Conservation (phyloP, 1,140 invertebrate species). For the Metaphire vulgaris region DNA sequence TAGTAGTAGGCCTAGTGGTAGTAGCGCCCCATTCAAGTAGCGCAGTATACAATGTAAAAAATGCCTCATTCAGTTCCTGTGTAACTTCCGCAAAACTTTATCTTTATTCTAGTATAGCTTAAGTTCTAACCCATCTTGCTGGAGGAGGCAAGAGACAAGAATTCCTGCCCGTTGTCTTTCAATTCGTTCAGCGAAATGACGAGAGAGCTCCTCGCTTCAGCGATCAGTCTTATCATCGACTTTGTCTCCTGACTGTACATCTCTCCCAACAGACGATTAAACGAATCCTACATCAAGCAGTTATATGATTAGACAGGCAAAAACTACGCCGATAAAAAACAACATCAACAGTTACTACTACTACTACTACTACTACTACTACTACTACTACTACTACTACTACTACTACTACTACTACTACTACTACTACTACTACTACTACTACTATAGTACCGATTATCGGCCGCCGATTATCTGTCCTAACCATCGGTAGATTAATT, state of each 20-base stretch:
- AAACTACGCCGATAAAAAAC: too few relatives aligned
- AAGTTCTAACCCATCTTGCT: neutral
- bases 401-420: constrained; percentile 3
- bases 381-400: constrained; percentile 2
- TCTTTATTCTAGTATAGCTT: neutral
- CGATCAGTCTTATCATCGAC: neutral
- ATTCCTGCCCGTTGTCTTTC: neutral
- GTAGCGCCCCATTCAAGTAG: too few relatives aligned
- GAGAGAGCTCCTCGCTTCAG: neutral
- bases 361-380: neutral
- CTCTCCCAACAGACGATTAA: neutral
- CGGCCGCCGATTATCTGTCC: too few relatives aligned
- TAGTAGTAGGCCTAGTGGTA: neutral
- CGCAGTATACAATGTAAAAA: too few relatives aligned
- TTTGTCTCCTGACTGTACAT: neutral
- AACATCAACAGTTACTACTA: too few relatives aligned
- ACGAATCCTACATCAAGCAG: neutral
- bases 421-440: neutral
- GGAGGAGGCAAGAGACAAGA: neutral
- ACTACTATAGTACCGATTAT: too few relatives aligned
- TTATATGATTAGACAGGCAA: too few relatives aligned
- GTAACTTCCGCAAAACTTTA: too few relatives aligned
- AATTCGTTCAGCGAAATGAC: neutral
- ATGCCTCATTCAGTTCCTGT: too few relatives aligned
- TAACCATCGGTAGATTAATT: too few relatives aligned